These are phyloP conservation scores for Catamblyrhynchus diadema DNA, from an alignment of 2,797 vertebrate species.

Conservation along the genomic window DNA sequence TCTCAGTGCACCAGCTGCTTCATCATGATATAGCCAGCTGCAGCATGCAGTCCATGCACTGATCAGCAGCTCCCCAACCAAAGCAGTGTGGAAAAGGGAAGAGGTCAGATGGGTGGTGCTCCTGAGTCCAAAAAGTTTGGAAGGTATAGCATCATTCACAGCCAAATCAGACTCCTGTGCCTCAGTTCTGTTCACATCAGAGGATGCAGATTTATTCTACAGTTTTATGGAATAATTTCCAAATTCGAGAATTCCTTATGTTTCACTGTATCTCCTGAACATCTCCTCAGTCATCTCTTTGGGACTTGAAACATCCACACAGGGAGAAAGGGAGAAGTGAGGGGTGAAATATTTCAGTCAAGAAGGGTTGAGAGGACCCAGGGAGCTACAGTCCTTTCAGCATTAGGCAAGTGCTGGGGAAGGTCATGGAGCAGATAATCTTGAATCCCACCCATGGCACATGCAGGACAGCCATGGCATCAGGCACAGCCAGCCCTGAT, in stretches of 20 bases:
- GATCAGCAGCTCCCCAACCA: neutral
- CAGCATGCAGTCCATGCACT: accelerated
- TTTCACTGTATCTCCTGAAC: neutral
- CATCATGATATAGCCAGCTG: neutral
- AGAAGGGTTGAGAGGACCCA: neutral
- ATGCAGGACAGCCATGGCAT: neutral
- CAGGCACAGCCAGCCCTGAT: neutral
- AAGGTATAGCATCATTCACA: neutral
- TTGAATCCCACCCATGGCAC: neutral
- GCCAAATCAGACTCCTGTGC: neutral
- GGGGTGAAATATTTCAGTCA: neutral
- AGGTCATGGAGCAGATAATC: neutral
- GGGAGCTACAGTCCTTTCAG: neutral
- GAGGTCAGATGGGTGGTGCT: neutral
- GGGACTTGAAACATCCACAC: neutral
- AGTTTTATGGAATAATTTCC: neutral
- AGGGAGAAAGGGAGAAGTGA: neutral
- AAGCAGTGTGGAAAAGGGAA: neutral
- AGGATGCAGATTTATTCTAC: neutral
- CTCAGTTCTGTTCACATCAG: neutral
- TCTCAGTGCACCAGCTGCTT: neutral
- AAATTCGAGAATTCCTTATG: neutral
- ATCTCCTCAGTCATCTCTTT: neutral
- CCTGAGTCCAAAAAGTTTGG: neutral
- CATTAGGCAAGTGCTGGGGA: accelerated